A percentile compares a stretch with the other conserved stretches of the same genome.
Evolutionary conservation across 2,888 invertebrate genomes (phyloP).

Genomic region (Lithosia quadra): DNA sequence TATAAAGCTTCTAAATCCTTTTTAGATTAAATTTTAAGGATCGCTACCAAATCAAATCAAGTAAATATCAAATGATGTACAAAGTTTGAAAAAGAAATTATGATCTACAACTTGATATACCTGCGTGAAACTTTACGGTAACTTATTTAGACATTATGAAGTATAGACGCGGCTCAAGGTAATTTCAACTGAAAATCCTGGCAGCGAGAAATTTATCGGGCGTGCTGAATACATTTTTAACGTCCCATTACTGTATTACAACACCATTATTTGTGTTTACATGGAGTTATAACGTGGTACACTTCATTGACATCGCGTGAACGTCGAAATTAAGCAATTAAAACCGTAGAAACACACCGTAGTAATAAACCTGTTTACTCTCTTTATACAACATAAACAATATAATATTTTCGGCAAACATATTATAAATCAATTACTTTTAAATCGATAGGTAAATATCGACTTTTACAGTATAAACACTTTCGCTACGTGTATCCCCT

Average conservation of each 20-base stretch:
- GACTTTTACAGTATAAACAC: conserved; percentile 8
- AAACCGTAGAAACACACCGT: background rate
- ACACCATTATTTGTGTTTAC: background rate
- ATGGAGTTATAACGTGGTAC: background rate
- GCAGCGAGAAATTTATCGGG: no score
- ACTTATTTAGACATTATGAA: no score
- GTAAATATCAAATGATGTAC: no score
- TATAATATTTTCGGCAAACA: conserved; percentile 14
- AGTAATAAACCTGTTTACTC: conserved; percentile 14
- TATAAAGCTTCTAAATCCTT: no score
- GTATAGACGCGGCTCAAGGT: no score
- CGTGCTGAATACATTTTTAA: background rate
- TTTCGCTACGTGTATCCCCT: conserved; percentile 7
- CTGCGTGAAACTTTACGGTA: no score
- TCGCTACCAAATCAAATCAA: no score
- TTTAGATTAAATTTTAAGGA: no score
- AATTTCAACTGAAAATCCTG: no score
- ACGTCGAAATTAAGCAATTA: conserved; percentile 19
- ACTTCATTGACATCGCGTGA: conserved; percentile 20
- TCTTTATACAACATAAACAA: conserved; percentile 20
- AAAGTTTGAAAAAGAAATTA: no score
- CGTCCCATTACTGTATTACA: background rate
- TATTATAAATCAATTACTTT: conserved; percentile 14
- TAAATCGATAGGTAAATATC: conserved; percentile 17
- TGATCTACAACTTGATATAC: no score